phyloP scores from a whole-genome alignment of 1,140 invertebrate genomes.

The Hormaphis cornu region DNA sequence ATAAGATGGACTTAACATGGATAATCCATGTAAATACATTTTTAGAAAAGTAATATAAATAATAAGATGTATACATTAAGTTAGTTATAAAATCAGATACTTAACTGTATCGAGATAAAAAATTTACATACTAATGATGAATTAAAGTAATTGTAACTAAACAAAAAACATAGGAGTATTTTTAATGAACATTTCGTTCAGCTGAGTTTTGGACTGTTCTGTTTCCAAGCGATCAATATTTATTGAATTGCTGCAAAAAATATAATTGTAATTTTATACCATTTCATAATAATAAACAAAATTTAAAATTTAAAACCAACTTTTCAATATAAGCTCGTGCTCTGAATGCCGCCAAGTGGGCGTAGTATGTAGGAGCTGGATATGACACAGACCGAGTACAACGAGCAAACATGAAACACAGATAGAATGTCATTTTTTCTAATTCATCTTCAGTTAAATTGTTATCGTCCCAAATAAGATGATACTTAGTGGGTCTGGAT shows the following conservation, averaged over 20 bases:
- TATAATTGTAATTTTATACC: slow-evolving; percentile 17
- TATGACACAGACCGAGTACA: slow-evolving; percentile 82
- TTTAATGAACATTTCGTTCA: slow-evolving; percentile 35
- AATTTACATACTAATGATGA: too few relatives aligned
- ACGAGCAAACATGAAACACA: slow-evolving; percentile 81
- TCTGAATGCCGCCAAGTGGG: slow-evolving; percentile 79
- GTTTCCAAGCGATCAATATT: slow-evolving; percentile 31
- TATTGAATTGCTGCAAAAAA: slow-evolving; percentile 37
- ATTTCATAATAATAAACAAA: not conserved
- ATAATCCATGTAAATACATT: too few relatives aligned
- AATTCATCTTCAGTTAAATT: slow-evolving; percentile 63
- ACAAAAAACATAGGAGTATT: slow-evolving; percentile 44
- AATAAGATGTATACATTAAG: too few relatives aligned
- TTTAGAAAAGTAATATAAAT: too few relatives aligned
- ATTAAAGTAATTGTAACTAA: slow-evolving; percentile 36
- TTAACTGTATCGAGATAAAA: too few relatives aligned
- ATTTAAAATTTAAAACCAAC: not conserved
- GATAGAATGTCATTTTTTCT: slow-evolving; percentile 71
- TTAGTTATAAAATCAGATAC: too few relatives aligned
- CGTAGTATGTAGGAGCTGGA: slow-evolving; percentile 88
- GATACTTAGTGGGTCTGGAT: slow-evolving; percentile 78
- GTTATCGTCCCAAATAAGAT: slow-evolving; percentile 72
- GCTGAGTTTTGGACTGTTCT: slow-evolving; percentile 37
- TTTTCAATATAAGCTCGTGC: slow-evolving; percentile 53
- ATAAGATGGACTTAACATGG: too few relatives aligned